Conservation (phyloP, 2,888 invertebrate genomes). For the Lordiphosa andalusiaca region DNA sequence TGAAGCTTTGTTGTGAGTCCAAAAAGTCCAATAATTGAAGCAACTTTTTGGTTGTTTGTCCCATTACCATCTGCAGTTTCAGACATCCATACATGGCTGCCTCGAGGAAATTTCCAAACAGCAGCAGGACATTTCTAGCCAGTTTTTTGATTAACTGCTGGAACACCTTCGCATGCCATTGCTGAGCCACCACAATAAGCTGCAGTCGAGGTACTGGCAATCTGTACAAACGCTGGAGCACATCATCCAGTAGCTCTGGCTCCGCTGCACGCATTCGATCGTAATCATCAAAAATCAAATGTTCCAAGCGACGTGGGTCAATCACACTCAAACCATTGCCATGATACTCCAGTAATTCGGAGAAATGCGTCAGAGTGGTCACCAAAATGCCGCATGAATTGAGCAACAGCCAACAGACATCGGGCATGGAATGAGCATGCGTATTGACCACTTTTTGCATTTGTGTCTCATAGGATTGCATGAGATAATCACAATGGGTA, state of each 20-base stretch:
- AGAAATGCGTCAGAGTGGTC: constrained; percentile 37
- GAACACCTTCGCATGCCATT: constrained; percentile 39
- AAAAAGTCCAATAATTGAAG: constrained; percentile 23
- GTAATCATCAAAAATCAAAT: constrained; percentile 51
- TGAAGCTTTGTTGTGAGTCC: not conserved
- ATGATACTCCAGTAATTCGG: constrained; percentile 14
- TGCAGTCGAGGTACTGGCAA: constrained; percentile 15
- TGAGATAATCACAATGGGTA: constrained; percentile 25
- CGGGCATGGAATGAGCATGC: not conserved
- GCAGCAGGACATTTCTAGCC: constrained; percentile 32
- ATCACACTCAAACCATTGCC: constrained; percentile 16
- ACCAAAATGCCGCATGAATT: constrained; percentile 51
- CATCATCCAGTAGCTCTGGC: constrained; percentile 7
- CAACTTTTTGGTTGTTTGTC: constrained; percentile 20
- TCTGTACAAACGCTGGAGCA: constrained; percentile 14
- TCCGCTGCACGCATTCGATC: constrained; percentile 30
- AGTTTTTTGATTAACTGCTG: constrained; percentile 9
- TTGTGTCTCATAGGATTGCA: constrained; percentile 16
- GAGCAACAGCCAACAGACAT: constrained; percentile 24
- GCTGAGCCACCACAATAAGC: constrained; percentile 43
- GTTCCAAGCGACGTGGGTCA: constrained; percentile 21
- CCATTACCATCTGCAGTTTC: constrained; percentile 15
- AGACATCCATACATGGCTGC: constrained; percentile 53
- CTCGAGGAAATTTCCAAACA: constrained; percentile 51
- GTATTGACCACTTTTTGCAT: constrained; percentile 37